Percentiles rank a stretch among this genome's conserved stretches.
Evolutionary conservation across 2,797 vertebrate genomes (phyloP).

Genomic region (Todus mexicanus): DNA sequence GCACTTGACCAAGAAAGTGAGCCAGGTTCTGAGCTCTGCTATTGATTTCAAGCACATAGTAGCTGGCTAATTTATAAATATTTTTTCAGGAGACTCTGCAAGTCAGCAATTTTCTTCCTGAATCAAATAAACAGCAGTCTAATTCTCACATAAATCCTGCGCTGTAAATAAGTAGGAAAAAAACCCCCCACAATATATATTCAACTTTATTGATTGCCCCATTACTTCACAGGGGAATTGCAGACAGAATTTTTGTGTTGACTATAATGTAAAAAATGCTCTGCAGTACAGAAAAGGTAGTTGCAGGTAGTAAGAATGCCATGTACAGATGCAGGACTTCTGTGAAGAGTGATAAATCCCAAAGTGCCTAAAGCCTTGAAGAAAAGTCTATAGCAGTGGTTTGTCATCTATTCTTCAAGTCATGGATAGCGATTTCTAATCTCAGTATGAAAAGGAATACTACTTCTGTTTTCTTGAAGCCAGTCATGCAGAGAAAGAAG

Average conservation of each 20-base stretch:
- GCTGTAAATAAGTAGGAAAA: neutral
- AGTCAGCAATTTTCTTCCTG: neutral
- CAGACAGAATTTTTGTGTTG: neutral
- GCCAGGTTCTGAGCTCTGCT: neutral
- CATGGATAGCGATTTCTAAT: constrained; percentile 56
- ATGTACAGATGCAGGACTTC: neutral
- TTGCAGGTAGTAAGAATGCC: constrained; percentile 17
- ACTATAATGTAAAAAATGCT: neutral
- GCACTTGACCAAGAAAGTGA: neutral
- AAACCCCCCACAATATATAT: neutral
- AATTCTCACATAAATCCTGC: neutral
- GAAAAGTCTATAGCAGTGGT: neutral
- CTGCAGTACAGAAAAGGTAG: neutral
- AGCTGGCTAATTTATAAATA: neutral
- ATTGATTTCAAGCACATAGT: neutral
- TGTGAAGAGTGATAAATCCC: constrained; percentile 1
- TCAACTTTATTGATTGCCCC: neutral
- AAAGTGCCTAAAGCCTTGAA: constrained; percentile 13
- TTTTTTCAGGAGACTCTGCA: neutral
- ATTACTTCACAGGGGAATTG: neutral
- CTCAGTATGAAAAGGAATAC: neutral
- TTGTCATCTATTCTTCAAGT: constrained; percentile 5
- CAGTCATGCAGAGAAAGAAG: constrained; percentile 45
- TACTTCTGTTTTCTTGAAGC: constrained; percentile 5
- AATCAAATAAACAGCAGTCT: neutral